Evolutionary conservation across 2,113 vertebrate species (phyloP).

Genomic region (Tragelaphus imberbis): DNA sequence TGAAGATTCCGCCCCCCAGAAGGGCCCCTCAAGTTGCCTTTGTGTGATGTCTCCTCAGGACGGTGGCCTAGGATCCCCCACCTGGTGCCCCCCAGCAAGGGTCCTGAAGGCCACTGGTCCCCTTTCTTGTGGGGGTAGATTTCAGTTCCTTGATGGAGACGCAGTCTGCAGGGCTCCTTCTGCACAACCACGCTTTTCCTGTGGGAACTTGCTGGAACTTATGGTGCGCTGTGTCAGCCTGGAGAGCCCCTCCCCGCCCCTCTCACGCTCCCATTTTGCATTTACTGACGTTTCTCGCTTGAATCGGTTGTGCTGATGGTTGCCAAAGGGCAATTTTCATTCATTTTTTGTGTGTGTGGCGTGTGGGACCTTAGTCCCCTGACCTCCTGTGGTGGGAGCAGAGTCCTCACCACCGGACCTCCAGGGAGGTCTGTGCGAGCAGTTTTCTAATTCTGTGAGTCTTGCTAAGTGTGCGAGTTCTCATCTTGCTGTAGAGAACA

Average conservation of each 20-base stretch:
- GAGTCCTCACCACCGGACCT: not conserved
- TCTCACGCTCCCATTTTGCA: not conserved
- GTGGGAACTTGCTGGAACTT: not conserved
- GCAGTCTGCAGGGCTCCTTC: not conserved
- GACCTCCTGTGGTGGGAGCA: not conserved
- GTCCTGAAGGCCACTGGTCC: not conserved
- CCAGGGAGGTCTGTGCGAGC: not conserved
- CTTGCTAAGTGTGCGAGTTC: not conserved
- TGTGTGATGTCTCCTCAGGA: not conserved
- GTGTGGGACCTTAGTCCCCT: not conserved
- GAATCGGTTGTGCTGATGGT: not conserved
- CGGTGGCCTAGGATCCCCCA: not conserved
- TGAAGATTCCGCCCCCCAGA: not conserved
- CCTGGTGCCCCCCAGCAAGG: not conserved
- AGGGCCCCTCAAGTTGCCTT: not conserved
- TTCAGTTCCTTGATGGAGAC: not conserved
- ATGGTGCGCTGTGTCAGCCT: not conserved
- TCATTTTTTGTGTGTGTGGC: not conserved
- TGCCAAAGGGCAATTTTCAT: not conserved
- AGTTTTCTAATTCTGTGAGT: not conserved
- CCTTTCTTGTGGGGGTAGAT: rapidly evolving
- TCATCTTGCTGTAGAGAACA: not conserved
- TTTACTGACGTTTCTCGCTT: no score
- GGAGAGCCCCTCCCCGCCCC: not conserved
- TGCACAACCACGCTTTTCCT: not conserved